phyloP scores from a whole-genome alignment of 2,888 invertebrate genomes.

The Lissocephala sabroskyi region DNA sequence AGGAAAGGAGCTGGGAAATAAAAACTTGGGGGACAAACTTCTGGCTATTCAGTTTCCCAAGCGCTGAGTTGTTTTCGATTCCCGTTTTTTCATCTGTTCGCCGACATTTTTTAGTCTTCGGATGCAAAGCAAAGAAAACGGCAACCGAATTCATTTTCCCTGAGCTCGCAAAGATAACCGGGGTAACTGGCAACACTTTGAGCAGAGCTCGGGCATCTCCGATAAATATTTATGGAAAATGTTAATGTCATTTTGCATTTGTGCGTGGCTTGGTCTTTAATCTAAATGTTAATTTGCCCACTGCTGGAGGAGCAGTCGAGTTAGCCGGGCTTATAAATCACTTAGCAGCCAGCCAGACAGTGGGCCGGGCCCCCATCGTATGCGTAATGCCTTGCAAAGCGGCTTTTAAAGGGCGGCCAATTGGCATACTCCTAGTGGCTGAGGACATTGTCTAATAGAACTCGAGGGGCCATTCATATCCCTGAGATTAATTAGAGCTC shows the following conservation, averaged over 20 bases:
- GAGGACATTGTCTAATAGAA: too few relatives aligned
- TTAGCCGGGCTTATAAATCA: neutral
- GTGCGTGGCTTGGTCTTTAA: constrained; percentile 36
- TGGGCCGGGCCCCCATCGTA: too few relatives aligned
- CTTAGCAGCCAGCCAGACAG: constrained; percentile 15
- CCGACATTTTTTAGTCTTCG: too few relatives aligned
- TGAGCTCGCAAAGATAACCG: constrained; percentile 13
- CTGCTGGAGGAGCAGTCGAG: neutral
- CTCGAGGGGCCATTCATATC: neutral
- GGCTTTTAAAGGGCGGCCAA: neutral
- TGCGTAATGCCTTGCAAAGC: constrained; percentile 33
- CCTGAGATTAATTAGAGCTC: constrained; percentile 24
- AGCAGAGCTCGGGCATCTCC: constrained; percentile 15
- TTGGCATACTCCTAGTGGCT: neutral
- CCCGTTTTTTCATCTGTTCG: too few relatives aligned
- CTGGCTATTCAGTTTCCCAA: too few relatives aligned
- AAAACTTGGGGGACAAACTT: neutral
- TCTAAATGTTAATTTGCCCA: constrained; percentile 52
- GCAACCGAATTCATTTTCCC: too few relatives aligned
- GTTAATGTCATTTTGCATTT: constrained; percentile 25
- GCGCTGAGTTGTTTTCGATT: too few relatives aligned
- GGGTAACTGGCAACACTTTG: constrained; percentile 40
- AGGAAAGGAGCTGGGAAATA: neutral
- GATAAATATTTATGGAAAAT: constrained; percentile 61
- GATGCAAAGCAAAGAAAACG: too few relatives aligned